Conservation (phyloP, 2,888 invertebrate species). For the Bugula neritina region DNA sequence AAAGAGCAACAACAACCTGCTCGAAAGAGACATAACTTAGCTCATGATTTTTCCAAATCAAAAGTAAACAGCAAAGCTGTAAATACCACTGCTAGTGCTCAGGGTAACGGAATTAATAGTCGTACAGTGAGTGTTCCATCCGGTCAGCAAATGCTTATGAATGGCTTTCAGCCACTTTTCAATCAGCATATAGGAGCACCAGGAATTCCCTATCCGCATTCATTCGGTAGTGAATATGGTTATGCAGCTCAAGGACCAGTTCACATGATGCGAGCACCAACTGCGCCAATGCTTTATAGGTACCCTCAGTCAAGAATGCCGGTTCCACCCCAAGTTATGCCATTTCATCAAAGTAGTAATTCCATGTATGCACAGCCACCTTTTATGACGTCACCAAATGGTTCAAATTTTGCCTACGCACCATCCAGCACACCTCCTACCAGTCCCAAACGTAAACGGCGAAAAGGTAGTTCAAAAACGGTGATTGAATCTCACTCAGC, state of each 20-base stretch:
- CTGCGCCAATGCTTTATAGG: constrained; percentile 3
- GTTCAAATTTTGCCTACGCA: neutral
- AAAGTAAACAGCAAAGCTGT: neutral
- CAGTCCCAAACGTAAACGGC: constrained; percentile 11
- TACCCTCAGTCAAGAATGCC: constrained; percentile 12
- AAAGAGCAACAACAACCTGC: neutral
- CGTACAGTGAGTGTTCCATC: neutral
- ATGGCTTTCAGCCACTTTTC: constrained; percentile 11
- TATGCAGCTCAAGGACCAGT: neutral
- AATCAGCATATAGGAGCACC: constrained; percentile 11
- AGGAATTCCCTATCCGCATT: neutral
- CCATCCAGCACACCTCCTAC: neutral
- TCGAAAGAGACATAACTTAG: no score
- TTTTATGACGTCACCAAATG: neutral
- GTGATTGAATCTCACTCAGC: constrained; percentile 24
- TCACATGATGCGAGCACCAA: constrained; percentile 22
- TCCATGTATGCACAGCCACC: neutral
- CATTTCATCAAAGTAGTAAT: neutral
- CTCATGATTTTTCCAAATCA: neutral
- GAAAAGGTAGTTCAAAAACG: neutral
- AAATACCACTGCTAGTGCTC: neutral
- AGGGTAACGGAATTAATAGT: neutral
- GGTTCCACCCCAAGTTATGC: neutral
- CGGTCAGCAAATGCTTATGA: neutral
- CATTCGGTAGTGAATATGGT: neutral